Conservation (phyloP, 2,888 invertebrate genomes). For the Clistopyga incitator region DNA sequence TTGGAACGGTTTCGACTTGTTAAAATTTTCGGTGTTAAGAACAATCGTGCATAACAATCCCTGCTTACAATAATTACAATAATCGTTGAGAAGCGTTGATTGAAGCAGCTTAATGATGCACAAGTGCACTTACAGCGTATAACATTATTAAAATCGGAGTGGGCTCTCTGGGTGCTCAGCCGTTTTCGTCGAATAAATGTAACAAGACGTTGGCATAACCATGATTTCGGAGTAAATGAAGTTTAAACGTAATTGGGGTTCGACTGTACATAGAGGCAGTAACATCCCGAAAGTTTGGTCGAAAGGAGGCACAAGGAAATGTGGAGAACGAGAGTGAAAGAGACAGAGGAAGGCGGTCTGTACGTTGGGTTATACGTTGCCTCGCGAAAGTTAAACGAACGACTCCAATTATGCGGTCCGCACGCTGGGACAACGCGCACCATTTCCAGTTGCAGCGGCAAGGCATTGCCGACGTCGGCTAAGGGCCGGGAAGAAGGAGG, state of each 20-base stretch:
- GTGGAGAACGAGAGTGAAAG: conserved; percentile 25
- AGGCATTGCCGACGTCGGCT: conserved; percentile 42
- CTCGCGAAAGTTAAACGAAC: conserved; percentile 79
- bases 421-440: conserved; percentile 64
- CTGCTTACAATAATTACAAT: not conserved
- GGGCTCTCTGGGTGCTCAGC: not conserved
- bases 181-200: conserved; percentile 10
- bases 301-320: conserved; percentile 8
- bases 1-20: not conserved
- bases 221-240: conserved; percentile 30
- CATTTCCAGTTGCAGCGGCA: conserved; percentile 22
- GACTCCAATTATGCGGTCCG: conserved; percentile 79
- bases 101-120: not conserved
- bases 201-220: conserved; percentile 35
- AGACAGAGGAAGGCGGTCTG: conserved; percentile 13
- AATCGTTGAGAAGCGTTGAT: not conserved
- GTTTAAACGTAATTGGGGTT: not conserved
- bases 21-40: not conserved
- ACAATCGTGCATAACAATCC: not conserved
- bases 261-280: not conserved
- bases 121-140: too few species aligned
- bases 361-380: conserved; percentile 41
- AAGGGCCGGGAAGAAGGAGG: conserved; percentile 11
- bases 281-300: conserved; percentile 7
- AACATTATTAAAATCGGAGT: too few species aligned